These are phyloP conservation scores for Natator depressus DNA, from an alignment of 2,113 vertebrate genomes.

Conservation along the genomic window DNA sequence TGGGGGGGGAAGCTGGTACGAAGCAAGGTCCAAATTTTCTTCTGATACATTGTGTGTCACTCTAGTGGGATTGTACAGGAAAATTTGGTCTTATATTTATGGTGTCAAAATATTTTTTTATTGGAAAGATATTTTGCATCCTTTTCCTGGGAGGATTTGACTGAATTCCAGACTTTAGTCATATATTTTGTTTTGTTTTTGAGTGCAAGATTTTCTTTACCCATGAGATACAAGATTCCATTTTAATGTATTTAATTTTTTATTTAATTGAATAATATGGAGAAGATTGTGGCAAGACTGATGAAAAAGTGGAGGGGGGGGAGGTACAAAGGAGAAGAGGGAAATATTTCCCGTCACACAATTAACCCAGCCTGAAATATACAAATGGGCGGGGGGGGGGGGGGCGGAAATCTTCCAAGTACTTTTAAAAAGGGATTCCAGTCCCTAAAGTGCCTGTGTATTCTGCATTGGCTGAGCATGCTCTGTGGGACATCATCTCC, in stretches of 20 bases:
- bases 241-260: neutral
- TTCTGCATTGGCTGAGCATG: neutral
- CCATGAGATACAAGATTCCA: neutral
- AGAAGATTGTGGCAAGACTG: neutral
- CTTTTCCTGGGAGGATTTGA: slow-evolving; percentile 7
- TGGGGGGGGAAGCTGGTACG: slow-evolving; percentile 55
- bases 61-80: slow-evolving; percentile 37
- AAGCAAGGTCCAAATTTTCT: neutral
- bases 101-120: slow-evolving; percentile 54
- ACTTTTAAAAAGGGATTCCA: neutral
- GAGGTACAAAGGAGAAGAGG: neutral
- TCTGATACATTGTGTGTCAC: neutral
- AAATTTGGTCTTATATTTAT: slow-evolving; percentile 63
- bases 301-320: neutral
- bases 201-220: neutral
- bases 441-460: neutral
- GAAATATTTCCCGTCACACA: neutral
- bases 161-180: neutral
- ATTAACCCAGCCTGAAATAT: neutral
- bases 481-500: neutral
- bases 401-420: neutral
- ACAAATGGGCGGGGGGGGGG: neutral
- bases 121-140: slow-evolving; percentile 65
- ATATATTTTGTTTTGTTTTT: neutral
- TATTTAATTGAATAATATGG: neutral